Conservation (phyloP, 2,888 invertebrate genomes). For the Crematogaster levior region DNA sequence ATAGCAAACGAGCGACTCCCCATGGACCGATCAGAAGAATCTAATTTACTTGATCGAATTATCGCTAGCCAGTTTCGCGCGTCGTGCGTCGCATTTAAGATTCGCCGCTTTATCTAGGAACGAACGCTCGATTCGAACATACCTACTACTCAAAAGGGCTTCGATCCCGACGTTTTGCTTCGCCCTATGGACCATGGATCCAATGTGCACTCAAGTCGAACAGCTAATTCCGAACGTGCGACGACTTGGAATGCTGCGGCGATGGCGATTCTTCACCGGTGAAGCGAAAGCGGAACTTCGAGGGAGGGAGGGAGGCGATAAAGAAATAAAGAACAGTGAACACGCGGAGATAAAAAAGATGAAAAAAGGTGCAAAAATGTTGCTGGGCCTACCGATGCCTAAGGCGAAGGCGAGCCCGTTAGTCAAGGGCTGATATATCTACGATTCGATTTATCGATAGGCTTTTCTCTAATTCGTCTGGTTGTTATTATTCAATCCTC, state of each 20-base stretch:
- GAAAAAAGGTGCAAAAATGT: slow-evolving; percentile 40
- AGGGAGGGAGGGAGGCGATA: background rate
- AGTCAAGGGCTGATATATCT: slow-evolving; percentile 65
- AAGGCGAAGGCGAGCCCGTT: slow-evolving; percentile 52
- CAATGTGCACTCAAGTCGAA: slow-evolving; percentile 82
- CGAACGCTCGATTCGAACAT: slow-evolving; percentile 35
- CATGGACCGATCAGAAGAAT: slow-evolving; percentile 35
- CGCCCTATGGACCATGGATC: slow-evolving; percentile 78
- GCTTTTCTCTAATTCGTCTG: slow-evolving; percentile 43
- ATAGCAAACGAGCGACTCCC: slow-evolving; percentile 26
- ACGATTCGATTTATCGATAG: slow-evolving; percentile 59
- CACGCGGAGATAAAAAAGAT: slow-evolving; percentile 17
- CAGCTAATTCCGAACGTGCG: slow-evolving; percentile 85
- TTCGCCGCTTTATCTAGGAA: slow-evolving; percentile 43
- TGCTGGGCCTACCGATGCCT: slow-evolving; percentile 1
- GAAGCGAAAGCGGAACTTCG: slow-evolving; percentile 50
- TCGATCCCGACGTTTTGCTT: slow-evolving; percentile 68
- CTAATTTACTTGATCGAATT: slow-evolving; percentile 42
- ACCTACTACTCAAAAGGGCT: slow-evolving; percentile 33
- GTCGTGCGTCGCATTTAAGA: slow-evolving; percentile 45
- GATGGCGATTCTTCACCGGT: slow-evolving; percentile 72
- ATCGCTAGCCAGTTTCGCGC: slow-evolving; percentile 40
- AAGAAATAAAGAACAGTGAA: slow-evolving; percentile 58
- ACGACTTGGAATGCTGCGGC: slow-evolving; percentile 81
- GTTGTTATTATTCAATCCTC: slow-evolving; percentile 67